These are phyloP conservation scores for Bombylius discolor DNA, from an alignment of 2,888 invertebrate species.

Conservation along the genomic window DNA sequence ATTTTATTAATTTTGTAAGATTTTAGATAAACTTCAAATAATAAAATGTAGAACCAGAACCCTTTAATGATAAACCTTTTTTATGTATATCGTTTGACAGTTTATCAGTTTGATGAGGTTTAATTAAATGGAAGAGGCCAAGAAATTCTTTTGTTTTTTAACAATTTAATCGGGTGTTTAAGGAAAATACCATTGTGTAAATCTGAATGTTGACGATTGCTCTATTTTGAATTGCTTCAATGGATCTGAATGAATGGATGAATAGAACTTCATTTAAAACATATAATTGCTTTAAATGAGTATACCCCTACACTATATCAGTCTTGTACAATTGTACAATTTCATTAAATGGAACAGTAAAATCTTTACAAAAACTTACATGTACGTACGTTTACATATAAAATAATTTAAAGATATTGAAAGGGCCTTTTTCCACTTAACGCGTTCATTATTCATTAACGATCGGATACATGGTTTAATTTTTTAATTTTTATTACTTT, in stretches of 20 bases:
- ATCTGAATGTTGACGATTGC: not conserved
- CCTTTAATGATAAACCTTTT: too few species aligned
- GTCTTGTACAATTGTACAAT: too few species aligned
- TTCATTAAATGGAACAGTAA: too few species aligned
- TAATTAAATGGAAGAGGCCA: conserved; percentile 5
- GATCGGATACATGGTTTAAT: conserved; percentile 9
- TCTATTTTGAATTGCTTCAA: conserved; percentile 3
- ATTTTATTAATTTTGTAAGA: conserved; percentile 8
- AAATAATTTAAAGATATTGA: not conserved
- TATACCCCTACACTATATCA: too few species aligned
- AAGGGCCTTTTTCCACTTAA: conserved; percentile 3
- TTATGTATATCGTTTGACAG: too few species aligned
- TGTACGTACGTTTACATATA: too few species aligned
- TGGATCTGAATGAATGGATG: not conserved
- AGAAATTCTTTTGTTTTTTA: not conserved
- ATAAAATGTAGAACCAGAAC: not conserved
- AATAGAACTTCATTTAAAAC: too few species aligned
- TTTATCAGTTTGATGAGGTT: not conserved
- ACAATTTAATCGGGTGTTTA: too few species aligned
- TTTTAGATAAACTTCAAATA: conserved; percentile 3
- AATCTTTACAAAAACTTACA: too few species aligned
- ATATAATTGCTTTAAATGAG: too few species aligned
- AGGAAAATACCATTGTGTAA: not conserved
- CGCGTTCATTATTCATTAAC: conserved; percentile 5
- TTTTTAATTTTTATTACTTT: not conserved